Evolutionary conservation across 1,140 invertebrate genomes (phyloP).

Genomic region (Phymastichus coffea): DNA sequence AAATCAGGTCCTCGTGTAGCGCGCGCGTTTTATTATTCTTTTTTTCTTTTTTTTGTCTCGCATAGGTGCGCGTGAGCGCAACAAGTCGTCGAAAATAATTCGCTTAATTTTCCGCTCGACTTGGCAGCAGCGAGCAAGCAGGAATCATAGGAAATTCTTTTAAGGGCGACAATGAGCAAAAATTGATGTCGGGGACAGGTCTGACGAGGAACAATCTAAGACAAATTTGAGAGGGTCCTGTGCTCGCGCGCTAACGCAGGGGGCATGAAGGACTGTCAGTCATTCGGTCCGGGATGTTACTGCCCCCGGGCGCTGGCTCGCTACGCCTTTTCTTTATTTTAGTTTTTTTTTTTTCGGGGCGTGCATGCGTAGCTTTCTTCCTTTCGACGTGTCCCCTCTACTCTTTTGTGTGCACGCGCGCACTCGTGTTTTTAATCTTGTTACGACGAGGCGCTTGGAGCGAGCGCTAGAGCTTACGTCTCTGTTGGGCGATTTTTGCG

Average conservation of each 20-base stretch:
- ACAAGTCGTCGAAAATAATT: constrained; percentile 3
- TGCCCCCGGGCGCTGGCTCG: neutral
- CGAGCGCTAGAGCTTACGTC: neutral
- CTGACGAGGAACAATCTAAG: constrained; percentile 10
- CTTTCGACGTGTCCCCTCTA: constrained; percentile 15
- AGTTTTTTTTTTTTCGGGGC: neutral
- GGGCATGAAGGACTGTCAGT: constrained; percentile 8
- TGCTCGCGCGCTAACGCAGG: neutral
- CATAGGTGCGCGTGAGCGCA: too few relatives aligned
- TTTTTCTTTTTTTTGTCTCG: too few relatives aligned
- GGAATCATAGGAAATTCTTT: constrained; percentile 14
- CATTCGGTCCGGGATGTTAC: neutral
- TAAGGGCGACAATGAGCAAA: constrained; percentile 36
- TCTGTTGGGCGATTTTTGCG: constrained; percentile 7
- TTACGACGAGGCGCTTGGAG: constrained; percentile 6
- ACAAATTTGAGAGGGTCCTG: constrained; percentile 4
- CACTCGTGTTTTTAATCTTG: constrained; percentile 29
- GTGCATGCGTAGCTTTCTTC: constrained; percentile 37
- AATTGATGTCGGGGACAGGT: constrained; percentile 31
- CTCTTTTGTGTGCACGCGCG: constrained; percentile 12
- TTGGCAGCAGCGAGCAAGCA: neutral
- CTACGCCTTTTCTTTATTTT: neutral
- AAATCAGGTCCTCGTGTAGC: too few relatives aligned
- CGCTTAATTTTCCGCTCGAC: constrained; percentile 24
- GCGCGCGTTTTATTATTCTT: too few relatives aligned